These are phyloP conservation scores for Agriopis marginaria DNA, from an alignment of 2,888 invertebrate genomes.

Conservation along the genomic window DNA sequence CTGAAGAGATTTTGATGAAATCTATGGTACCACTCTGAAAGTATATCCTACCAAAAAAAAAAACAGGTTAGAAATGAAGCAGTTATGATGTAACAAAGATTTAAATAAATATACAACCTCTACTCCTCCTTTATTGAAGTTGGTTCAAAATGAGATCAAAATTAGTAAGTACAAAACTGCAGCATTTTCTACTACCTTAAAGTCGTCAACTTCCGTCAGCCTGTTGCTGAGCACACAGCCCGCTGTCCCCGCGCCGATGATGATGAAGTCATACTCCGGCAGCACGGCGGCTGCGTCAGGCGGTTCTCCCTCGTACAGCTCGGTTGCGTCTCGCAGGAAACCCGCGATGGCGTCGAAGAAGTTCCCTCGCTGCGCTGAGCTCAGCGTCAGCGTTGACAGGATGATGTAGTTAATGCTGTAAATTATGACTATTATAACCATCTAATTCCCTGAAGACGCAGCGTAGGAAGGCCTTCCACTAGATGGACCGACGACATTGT, in stretches of 20 bases:
- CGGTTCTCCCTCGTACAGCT: conserved; percentile 57
- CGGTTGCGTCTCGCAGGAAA: conserved; percentile 48
- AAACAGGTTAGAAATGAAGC: too few species aligned
- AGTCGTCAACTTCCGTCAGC: conserved; percentile 70
- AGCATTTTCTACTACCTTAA: conserved; percentile 57
- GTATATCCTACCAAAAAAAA: too few species aligned
- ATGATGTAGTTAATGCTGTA: conserved; percentile 31
- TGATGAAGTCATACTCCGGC: conserved; percentile 69
- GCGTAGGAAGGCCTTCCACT: too few species aligned
- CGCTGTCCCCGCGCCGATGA: conserved; percentile 75
- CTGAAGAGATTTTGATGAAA: too few species aligned
- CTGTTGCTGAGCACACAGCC: conserved; percentile 73
- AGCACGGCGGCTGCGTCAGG: conserved; percentile 50
- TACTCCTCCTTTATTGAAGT: too few species aligned
- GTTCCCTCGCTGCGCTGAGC: conserved; percentile 47
- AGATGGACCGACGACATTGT: too few species aligned
- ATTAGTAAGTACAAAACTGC: too few species aligned
- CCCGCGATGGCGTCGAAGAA: conserved; percentile 56
- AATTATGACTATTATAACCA: background rate
- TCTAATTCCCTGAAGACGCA: too few species aligned
- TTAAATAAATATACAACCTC: too few species aligned
- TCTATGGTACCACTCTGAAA: too few species aligned
- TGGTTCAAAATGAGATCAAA: too few species aligned
- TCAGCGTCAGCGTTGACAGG: conserved; percentile 21
- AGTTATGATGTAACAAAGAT: too few species aligned